Conservation (phyloP, 2,888 invertebrate genomes). For the Conchocele bisecta region DNA sequence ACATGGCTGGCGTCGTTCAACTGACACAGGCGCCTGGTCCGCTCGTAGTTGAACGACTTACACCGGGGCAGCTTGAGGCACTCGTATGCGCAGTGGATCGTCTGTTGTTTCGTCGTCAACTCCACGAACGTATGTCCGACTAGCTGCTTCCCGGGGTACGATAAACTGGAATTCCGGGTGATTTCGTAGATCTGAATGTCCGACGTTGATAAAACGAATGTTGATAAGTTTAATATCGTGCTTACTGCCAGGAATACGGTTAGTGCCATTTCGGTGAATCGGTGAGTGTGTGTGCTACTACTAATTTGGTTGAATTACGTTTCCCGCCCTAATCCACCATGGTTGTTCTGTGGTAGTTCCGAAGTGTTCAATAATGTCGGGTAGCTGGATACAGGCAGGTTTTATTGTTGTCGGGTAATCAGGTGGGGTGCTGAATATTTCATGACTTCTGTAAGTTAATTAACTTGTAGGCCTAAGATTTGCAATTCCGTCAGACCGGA, state of each 20-base stretch:
- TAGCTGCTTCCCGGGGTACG: slow-evolving; percentile 57
- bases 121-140: slow-evolving; percentile 59
- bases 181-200: slow-evolving; percentile 56
- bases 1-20: slow-evolving; percentile 72
- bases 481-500: too few species aligned
- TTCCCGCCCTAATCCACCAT: slow-evolving; percentile 2
- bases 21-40: slow-evolving; percentile 61
- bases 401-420: neutral
- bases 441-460: slow-evolving; percentile 44
- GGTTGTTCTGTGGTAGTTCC: neutral
- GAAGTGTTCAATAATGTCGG: too few species aligned
- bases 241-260: too few species aligned
- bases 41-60: slow-evolving; percentile 73
- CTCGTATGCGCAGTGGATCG: slow-evolving; percentile 74
- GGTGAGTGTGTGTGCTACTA: slow-evolving; percentile 1
- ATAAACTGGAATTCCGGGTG: slow-evolving; percentile 41
- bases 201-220: neutral
- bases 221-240: neutral
- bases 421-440: slow-evolving; percentile 40
- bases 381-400: too few species aligned
- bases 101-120: slow-evolving; percentile 61
- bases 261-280: too few species aligned
- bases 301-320: neutral
- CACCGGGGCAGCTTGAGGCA: slow-evolving; percentile 69
- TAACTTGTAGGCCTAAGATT: slow-evolving; percentile 38